Evolutionary conservation across 2,888 invertebrate species (phyloP), one percentile per base, ranked within the genome.

Genomic region (Acronicta aceris): DNA sequence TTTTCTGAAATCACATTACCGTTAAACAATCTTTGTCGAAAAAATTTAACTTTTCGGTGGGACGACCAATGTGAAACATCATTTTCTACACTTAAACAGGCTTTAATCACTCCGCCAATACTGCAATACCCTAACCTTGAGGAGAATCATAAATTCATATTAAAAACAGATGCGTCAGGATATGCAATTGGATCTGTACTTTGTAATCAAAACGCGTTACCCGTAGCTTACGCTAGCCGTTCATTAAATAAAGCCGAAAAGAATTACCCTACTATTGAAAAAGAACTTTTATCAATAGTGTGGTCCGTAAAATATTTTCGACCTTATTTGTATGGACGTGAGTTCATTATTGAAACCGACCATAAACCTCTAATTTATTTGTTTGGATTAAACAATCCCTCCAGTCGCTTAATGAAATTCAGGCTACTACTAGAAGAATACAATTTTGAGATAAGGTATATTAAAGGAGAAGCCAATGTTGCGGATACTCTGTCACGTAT

Each of bases 231-330:
- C 16, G 41, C 41, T 16, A 41, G 41, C 17, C 41, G 41, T 10
- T 10, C 41, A 10, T 17, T 41, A 41, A 41, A 41, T 41, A 41
- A 41, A 41, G 15, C 41, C 9, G 41, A 41, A 16, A 16, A 16
- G 16, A 41, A 41, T 16, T 41, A 41, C 9, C 41, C 41, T 15
- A 16, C 16, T 3, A 41, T 41, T 3, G 41, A 41, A 41, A 41
- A 41, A 41, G 41, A 41, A 16, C 16, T 41, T 15, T 16, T 41
- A 10, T 15, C 41, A 3, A 41, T 41, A 16, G 41, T 41, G 8
- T 41, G 41, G 41, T 41, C 41, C 16, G 41, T 41, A 9, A 41
- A 41, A 41, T 41, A 41, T 41, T 41, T 41, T 41, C 15, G 41
- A 16, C 41, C 41, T 41, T 41, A 41, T 16, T 41, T 41, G 16